Conservation (phyloP, 2,797 vertebrate genomes). For the Hephaestus fuliginosus region DNA sequence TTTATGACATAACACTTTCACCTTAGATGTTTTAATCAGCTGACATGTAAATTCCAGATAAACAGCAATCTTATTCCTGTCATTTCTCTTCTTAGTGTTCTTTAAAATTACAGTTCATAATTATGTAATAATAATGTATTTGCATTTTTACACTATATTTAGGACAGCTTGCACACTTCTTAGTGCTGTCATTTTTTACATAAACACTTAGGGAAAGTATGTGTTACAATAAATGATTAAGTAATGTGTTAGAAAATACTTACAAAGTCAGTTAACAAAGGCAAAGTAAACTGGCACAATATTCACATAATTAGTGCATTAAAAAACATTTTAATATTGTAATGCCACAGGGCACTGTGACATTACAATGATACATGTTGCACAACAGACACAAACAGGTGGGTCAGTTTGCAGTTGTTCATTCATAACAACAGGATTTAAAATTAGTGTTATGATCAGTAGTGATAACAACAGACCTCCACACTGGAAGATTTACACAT, state of each 20-base stretch:
- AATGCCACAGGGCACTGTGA: slow-evolving; percentile 37
- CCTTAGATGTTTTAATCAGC: not conserved
- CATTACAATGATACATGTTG: slow-evolving; percentile 14
- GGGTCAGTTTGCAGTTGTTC: slow-evolving; percentile 34
- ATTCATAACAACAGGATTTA: slow-evolving; percentile 7
- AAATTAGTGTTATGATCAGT: slow-evolving; percentile 39
- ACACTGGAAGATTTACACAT: slow-evolving; percentile 8
- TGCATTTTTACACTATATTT: slow-evolving; percentile 14
- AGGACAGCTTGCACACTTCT: slow-evolving; percentile 7
- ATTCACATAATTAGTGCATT: slow-evolving; percentile 72
- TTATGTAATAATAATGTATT: not conserved
- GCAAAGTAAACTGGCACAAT: slow-evolving; percentile 51
- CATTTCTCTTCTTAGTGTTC: slow-evolving; percentile 21
- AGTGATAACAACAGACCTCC: slow-evolving; percentile 38
- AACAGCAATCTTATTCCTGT: not conserved
- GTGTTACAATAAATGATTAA: slow-evolving; percentile 17
- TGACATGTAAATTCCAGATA: not conserved
- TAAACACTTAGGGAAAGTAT: slow-evolving; percentile 5
- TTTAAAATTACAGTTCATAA: slow-evolving; percentile 13
- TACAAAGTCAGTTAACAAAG: slow-evolving; percentile 48
- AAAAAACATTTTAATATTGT: slow-evolving; percentile 20
- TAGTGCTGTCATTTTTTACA: slow-evolving; percentile 18
- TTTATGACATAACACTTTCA: not conserved
- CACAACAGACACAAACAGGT: slow-evolving; percentile 27
- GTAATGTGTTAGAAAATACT: slow-evolving; percentile 38